Evolutionary conservation across 2,113 vertebrate species (phyloP).

Genomic region (Chloropsis cyanopogon): DNA sequence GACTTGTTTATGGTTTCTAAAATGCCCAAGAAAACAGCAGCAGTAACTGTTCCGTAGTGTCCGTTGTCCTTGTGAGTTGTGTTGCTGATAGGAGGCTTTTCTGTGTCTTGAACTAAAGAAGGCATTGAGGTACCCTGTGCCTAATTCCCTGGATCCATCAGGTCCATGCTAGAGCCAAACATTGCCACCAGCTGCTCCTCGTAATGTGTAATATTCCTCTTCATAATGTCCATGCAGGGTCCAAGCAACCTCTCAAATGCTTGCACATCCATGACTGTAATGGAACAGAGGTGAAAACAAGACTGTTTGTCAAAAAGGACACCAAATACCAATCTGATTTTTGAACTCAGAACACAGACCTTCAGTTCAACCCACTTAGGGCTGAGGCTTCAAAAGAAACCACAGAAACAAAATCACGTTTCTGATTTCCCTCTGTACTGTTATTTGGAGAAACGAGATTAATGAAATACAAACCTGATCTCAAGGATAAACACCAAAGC

Average conservation of each 20-base stretch:
- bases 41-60: constrained; percentile 68
- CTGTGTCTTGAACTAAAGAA: constrained; percentile 75
- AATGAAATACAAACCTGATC: neutral
- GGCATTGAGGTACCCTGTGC: constrained; percentile 71
- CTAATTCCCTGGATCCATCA: constrained; percentile 81
- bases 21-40: constrained; percentile 77
- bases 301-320: neutral
- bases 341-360: neutral
- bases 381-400: neutral
- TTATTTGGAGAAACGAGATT: neutral
- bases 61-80: constrained; percentile 72
- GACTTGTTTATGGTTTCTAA: constrained; percentile 70
- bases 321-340: neutral
- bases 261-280: constrained; percentile 95
- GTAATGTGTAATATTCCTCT: constrained; percentile 97
- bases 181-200: constrained; percentile 97
- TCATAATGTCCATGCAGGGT: constrained; percentile 99
- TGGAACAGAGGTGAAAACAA: constrained; percentile 51
- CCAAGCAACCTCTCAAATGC: constrained; percentile 97
- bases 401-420: neutral
- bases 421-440: neutral
- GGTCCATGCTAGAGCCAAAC: constrained; percentile 98
- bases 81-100: constrained; percentile 76
- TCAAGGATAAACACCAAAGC: neutral
- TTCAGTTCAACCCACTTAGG: neutral